Evolutionary conservation across 2,113 vertebrate genomes (phyloP).

Genomic region (Poicephalus meyeri): DNA sequence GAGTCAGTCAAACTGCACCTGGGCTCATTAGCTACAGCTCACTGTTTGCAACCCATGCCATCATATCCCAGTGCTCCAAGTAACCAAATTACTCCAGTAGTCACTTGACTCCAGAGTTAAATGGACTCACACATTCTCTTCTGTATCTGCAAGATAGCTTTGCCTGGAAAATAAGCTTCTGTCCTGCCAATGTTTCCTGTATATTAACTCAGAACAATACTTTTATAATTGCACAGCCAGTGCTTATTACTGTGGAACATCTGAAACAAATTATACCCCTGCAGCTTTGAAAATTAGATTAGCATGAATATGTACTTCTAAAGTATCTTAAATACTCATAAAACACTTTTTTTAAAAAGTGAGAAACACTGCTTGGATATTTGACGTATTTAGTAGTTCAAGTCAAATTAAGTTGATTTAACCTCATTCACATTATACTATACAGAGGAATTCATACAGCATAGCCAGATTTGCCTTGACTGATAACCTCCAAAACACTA

Average conservation of each 20-base stretch:
- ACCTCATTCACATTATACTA: background rate
- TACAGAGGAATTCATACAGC: background rate
- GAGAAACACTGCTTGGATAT: background rate
- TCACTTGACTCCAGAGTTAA: background rate
- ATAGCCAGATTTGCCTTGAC: background rate
- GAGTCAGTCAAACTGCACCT: background rate
- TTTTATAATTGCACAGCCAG: background rate
- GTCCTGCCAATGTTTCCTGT: background rate
- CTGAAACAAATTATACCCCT: slow-evolving; percentile 7
- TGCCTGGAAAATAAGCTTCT: slow-evolving; percentile 16
- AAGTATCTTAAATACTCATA: slow-evolving; percentile 16
- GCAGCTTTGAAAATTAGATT: background rate
- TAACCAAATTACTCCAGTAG: background rate
- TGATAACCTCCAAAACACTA: background rate
- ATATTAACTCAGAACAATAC: slow-evolving; percentile 6
- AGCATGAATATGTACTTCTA: background rate
- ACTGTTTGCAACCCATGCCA: background rate
- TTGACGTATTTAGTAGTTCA: background rate
- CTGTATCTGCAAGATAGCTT: background rate
- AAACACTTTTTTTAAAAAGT: background rate
- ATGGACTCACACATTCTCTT: background rate
- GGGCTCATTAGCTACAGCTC: background rate
- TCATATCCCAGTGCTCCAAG: background rate
- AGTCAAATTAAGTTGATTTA: background rate
- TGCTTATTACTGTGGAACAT: background rate